Evolutionary conservation across 2,888 invertebrate genomes (phyloP).

Genomic region (Hecatera dysodea): DNA sequence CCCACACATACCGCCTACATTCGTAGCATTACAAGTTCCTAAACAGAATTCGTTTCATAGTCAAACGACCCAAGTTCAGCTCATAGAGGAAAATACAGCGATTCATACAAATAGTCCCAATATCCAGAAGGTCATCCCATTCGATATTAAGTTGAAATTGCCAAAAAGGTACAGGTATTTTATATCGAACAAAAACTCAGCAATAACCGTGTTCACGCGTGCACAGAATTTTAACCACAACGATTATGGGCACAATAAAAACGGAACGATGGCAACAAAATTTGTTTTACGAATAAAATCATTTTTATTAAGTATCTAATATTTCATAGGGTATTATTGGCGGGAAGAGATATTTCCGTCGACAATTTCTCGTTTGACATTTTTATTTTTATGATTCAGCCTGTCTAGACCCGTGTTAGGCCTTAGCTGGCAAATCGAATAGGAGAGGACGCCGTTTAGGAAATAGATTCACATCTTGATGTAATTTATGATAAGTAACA

Average conservation of each 20-base stretch:
- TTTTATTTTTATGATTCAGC: constrained; percentile 46
- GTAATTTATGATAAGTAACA: constrained; percentile 32
- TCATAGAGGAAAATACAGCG: constrained; percentile 36
- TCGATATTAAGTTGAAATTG: constrained; percentile 59
- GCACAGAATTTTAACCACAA: constrained; percentile 52
- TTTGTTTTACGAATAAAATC: constrained; percentile 52
- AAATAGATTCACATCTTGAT: constrained; percentile 39
- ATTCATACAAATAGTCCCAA: constrained; percentile 44
- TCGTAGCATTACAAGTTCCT: neutral
- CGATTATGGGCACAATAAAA: constrained; percentile 57
- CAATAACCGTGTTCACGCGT: constrained; percentile 50
- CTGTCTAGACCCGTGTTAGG: constrained; percentile 52
- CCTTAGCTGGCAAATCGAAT: constrained; percentile 45
- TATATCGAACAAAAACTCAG: constrained; percentile 43
- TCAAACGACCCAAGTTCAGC: constrained; percentile 16
- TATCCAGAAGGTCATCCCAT: constrained; percentile 55
- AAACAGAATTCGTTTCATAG: constrained; percentile 23
- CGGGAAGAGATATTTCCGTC: constrained; percentile 31
- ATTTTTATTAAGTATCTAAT: constrained; percentile 57
- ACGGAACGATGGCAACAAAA: constrained; percentile 43
- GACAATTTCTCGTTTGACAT: constrained; percentile 39
- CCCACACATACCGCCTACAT: neutral
- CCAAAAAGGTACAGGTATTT: constrained; percentile 57
- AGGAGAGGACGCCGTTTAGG: constrained; percentile 31
- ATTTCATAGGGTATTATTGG: constrained; percentile 52